Percentiles rank a stretch among this genome's conserved stretches.
These are phyloP conservation scores for Cliona cf. orientalis DNA, from an alignment of 37 sponge, comb jelly and placozoan species.

Conservation along the genomic window DNA sequence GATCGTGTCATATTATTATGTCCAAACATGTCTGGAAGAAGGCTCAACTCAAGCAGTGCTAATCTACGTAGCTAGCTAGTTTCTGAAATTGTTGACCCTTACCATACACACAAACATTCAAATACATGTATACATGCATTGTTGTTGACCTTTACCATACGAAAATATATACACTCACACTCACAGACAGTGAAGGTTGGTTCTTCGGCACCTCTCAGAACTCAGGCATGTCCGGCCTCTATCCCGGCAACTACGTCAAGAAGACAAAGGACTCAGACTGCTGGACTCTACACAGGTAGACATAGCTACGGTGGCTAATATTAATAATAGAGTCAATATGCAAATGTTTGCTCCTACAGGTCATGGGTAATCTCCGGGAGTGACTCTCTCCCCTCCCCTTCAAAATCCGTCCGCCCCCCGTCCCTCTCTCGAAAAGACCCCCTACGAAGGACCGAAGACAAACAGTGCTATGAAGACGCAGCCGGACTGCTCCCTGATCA, in stretches of 20 bases:
- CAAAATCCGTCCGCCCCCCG: neutral
- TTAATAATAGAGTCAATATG: too few relatives aligned
- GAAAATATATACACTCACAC: too few relatives aligned
- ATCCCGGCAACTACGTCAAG: constrained; percentile 93
- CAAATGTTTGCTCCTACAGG: constrained; percentile 7
- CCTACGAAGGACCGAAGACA: constrained; percentile 27
- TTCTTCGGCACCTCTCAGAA: constrained; percentile 76
- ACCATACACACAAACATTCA: too few relatives aligned
- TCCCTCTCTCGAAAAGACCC: constrained; percentile 31
- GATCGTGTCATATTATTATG: too few relatives aligned
- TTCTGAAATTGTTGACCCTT: too few relatives aligned
- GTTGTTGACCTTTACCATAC: too few relatives aligned
- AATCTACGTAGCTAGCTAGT: too few relatives aligned
- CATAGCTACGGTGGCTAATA: too few relatives aligned
- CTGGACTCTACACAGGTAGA: constrained; percentile 89
- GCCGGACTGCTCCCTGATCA: constrained; percentile 58
- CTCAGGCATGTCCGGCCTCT: constrained; percentile 79
- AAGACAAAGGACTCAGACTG: constrained; percentile 85
- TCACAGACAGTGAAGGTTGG: constrained; percentile 86
- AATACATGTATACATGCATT: too few relatives aligned
- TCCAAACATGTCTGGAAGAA: too few relatives aligned
- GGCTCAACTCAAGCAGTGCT: too few relatives aligned
- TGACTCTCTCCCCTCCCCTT: constrained; percentile 23
- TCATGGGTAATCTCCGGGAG: constrained; percentile 30
- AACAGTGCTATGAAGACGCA: constrained; percentile 38